Evolutionary conservation across 2,113 vertebrate genomes (phyloP).

Genomic region (Odontesthes bonariensis): DNA sequence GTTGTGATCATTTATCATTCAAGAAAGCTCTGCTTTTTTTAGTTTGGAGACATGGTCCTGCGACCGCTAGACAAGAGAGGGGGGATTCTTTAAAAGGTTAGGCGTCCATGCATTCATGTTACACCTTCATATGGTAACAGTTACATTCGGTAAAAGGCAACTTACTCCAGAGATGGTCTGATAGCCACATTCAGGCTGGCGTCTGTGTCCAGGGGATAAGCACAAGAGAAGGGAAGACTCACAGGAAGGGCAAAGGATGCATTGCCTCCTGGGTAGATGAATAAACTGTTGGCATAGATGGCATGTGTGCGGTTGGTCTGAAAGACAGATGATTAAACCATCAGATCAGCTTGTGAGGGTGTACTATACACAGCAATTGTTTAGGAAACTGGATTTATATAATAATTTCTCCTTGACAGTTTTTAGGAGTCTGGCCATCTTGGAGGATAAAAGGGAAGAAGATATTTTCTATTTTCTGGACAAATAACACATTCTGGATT

Average conservation of each 20-base stretch:
- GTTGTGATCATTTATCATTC: no score
- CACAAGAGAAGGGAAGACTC: slow-evolving; percentile 70
- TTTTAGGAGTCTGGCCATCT: background rate
- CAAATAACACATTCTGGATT: background rate
- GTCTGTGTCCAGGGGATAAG: slow-evolving; percentile 63
- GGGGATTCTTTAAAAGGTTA: no score
- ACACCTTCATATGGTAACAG: background rate
- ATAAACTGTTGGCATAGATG: slow-evolving; percentile 73
- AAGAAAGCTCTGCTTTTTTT: no score
- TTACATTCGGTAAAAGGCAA: background rate
- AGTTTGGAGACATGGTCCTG: no score
- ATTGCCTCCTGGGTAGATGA: slow-evolving; percentile 51
- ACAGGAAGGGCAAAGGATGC: slow-evolving; percentile 33
- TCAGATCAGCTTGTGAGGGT: background rate
- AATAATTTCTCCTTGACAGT: background rate
- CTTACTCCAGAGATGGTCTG: slow-evolving; percentile 61
- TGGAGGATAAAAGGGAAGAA: background rate
- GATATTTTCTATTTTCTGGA: background rate
- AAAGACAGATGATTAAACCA: slow-evolving; percentile 21
- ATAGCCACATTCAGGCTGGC: slow-evolving; percentile 47
- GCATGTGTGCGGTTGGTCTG: slow-evolving; percentile 75
- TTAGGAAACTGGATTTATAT: background rate
- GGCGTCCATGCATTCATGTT: background rate
- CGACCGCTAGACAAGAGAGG: no score
- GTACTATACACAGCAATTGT: background rate